phyloP scores from a whole-genome alignment of 1,140 invertebrate genomes.

The Saxidomus purpurata region DNA sequence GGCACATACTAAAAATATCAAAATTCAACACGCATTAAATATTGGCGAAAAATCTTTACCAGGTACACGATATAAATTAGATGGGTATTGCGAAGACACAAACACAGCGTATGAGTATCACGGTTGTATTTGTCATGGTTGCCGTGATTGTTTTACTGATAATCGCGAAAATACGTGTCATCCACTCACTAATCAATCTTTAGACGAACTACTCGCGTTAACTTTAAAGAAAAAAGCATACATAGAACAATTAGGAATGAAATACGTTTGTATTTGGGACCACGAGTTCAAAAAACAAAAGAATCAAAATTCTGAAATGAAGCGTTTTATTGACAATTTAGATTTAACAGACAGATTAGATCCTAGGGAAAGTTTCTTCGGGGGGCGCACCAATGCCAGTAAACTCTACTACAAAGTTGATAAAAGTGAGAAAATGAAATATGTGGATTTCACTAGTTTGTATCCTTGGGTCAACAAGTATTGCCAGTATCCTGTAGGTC shows the following conservation, averaged over 20 bases:
- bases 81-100: constrained; percentile 32
- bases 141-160: background rate
- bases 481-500: no score
- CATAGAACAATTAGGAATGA: no score
- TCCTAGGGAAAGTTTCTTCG: constrained; percentile 51
- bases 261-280: no score
- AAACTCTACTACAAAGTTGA: constrained; percentile 16
- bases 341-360: constrained; percentile 54
- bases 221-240: no score
- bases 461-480: no score
- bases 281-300: constrained; percentile 16
- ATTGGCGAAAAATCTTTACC: no score
- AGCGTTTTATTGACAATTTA: constrained; percentile 17
- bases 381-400: constrained; percentile 50
- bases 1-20: background rate
- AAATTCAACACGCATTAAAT: constrained; percentile 21
- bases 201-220: no score
- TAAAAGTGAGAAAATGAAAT: constrained; percentile 6
- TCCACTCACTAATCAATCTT: background rate
- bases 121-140: background rate
- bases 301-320: background rate
- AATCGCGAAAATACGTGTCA: background rate
- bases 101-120: constrained; percentile 41
- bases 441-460: constrained; percentile 25
- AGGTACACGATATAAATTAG: no score